Evolutionary conservation across 2,113 vertebrate genomes (phyloP), one percentile per base, ranked within the genome.

Genomic region (Gallinago undulata): DNA sequence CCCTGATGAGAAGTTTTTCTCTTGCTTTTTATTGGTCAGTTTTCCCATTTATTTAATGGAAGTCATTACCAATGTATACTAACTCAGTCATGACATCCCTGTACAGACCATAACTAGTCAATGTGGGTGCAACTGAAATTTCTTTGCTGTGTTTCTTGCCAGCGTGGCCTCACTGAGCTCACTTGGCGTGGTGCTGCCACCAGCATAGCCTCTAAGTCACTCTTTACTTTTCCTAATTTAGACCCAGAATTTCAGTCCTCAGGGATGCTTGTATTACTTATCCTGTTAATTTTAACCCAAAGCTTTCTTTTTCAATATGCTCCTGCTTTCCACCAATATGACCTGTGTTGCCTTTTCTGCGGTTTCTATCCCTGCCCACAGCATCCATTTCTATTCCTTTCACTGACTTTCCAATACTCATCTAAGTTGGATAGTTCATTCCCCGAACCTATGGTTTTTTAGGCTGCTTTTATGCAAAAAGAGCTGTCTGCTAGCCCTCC

Each of bases 41-140:
- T 84, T 88, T 53, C 31, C 33, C 2, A 2, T 41, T 66, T 53
- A 14, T 35, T 72, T n/a, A 37, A 64, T 25, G 9, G 15, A 23
- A 31, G 45, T 48, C 6, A n/a, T 69, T 39, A 18, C 31, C 27
- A 57, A 41, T 8, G 11, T 27, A 2, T 19, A 19, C 37, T 15
- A 35, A 63, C 68, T 55, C 19, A 18, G 55, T 41, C 10, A 27
- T 7, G 56, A 19, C 6, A 33, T 43, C 27, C 31, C 24, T 69
- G 28, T 23, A 19, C 24, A 47, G 48, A 48, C 30, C 31, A 25
- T 19, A 41, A 41, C 19, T 22, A 30, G 2, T 15, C 21, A 10
- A 3, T 0, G 3, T 12, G 37, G 35, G 3, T 31, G 0, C 41
- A 48, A 18, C 15, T 43, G 30, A 43, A 16, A 28, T 47, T 30